Evolutionary conservation across 2,113 vertebrate species (phyloP).

Genomic region (Hippocampus guttulatus): DNA sequence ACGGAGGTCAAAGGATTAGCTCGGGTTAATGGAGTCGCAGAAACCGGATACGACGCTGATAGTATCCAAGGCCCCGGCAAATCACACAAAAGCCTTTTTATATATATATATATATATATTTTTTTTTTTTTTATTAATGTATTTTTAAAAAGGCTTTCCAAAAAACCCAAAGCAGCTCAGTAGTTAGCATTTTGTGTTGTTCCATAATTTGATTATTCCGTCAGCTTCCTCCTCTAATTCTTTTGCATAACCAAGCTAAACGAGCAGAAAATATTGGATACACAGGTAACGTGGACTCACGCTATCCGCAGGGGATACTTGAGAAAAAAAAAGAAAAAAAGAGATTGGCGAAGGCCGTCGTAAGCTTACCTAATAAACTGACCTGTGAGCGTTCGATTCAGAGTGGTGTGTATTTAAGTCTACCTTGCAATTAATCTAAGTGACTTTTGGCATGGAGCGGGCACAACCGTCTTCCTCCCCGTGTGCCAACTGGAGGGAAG

Average conservation of each 20-base stretch:
- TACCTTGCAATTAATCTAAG: not conserved
- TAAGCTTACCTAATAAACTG: not conserved
- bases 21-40: constrained; percentile 55
- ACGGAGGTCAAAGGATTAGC: constrained; percentile 62
- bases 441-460: not conserved
- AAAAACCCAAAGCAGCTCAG: not conserved
- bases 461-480: not conserved
- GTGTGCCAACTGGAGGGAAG: not conserved
- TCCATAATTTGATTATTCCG: not conserved
- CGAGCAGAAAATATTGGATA: too few relatives aligned
- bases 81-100: not conserved
- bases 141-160: constrained; percentile 9
- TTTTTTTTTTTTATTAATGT: not conserved
- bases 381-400: not conserved
- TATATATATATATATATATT: too few relatives aligned
- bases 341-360: not conserved
- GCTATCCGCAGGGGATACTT: not conserved
- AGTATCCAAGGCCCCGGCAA: constrained; percentile 10
- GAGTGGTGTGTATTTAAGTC: not conserved
- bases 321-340: not conserved
- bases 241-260: not conserved
- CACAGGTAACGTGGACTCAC: too few relatives aligned
- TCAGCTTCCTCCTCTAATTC: not conserved
- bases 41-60: constrained; percentile 41
- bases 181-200: not conserved